Percentiles rank a stretch among this genome's conserved stretches.
Evolutionary conservation across 1,140 invertebrate species (phyloP).

Genomic region (Drosophila elegans): DNA sequence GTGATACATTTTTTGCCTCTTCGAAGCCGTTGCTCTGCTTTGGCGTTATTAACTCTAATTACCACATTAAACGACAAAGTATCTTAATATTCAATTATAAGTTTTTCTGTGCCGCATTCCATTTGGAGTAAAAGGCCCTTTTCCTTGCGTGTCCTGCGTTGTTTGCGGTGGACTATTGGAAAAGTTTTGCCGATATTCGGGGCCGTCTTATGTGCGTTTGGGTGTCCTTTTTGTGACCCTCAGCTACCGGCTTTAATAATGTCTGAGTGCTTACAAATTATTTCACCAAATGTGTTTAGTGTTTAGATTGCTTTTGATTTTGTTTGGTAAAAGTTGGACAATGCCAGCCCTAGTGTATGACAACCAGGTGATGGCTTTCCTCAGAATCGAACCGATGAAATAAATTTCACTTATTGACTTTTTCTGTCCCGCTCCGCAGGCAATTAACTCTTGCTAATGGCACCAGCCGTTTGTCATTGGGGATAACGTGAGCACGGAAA

Average conservation of each 20-base stretch:
- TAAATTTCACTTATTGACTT: slow-evolving; percentile 52
- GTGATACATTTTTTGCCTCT: slow-evolving; percentile 48
- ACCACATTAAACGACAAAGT: slow-evolving; percentile 80
- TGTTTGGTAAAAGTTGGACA: slow-evolving; percentile 49
- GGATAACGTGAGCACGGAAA: not conserved
- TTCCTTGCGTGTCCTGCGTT: slow-evolving; percentile 58
- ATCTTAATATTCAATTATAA: slow-evolving; percentile 82
- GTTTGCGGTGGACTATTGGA: slow-evolving; percentile 55
- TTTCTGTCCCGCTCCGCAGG: slow-evolving; percentile 11
- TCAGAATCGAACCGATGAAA: slow-evolving; percentile 56
- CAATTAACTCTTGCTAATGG: slow-evolving; percentile 59
- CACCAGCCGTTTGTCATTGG: slow-evolving; percentile 34
- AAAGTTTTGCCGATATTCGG: slow-evolving; percentile 63
- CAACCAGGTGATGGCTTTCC: slow-evolving; percentile 1
- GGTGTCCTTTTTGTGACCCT: slow-evolving; percentile 16
- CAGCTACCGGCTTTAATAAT: slow-evolving; percentile 49
- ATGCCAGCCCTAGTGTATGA: slow-evolving; percentile 37
- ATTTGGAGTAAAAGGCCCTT: not conserved
- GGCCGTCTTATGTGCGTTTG: slow-evolving; percentile 18
- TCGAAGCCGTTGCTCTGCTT: slow-evolving; percentile 64
- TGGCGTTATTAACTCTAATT: slow-evolving; percentile 79
- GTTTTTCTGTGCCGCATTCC: slow-evolving; percentile 38
- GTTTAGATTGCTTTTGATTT: slow-evolving; percentile 74
- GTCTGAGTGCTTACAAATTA: slow-evolving; percentile 80
- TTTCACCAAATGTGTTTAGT: slow-evolving; percentile 70